Evolutionary conservation across 2,888 invertebrate genomes (phyloP), one percentile per base, ranked within the genome.

Genomic region (Anoncus sp.): DNA sequence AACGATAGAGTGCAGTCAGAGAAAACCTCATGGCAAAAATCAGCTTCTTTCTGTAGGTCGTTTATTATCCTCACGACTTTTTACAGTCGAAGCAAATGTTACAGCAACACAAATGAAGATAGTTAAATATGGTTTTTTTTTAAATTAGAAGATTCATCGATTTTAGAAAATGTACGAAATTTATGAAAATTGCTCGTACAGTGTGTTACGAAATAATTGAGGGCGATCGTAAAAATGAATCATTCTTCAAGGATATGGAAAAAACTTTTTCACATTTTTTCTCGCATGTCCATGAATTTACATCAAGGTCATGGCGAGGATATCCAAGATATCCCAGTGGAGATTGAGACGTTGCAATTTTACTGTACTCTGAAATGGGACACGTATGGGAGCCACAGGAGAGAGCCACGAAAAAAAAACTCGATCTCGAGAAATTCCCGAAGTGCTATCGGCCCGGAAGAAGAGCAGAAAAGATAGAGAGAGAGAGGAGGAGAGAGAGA

Each of bases 301-400:
- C 43, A 59, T 18, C 66, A 74, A 66, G 73, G 73, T 66, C 43
- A 53, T 14, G 6, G 14, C 38, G 27, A 47, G 20, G 38, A 49
- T 38, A 49, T 35, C n/a, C 35, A n/a, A 35, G 18, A 63, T 14
- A 40, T 55, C 40, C n/a, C 27, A 22, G 43, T 2, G 40, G 22
- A 51, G 35, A 73, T 55, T 31, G 63, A 66, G 20, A 10, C 16
- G 24, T 14, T 66, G 43, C 66, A 51, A 53, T 53, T 47, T 65
- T 49, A n/a, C 27, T 31, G 43, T 18, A 24, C 9, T 22, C 12
- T 6, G 31, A 40, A 14, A n/a, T 49, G n/a, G 24, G 22, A 59
- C 14, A 40, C 16, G 10, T 4, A 12, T 12, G 16, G 22, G 45
- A 40, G 14, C 38, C n/a, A 24, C 24, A 47, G 14, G 45, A 7